Base-by-base conservation (phyloP, 2,888 invertebrate species). In the Zhuqinia jingwanae region DNA sequence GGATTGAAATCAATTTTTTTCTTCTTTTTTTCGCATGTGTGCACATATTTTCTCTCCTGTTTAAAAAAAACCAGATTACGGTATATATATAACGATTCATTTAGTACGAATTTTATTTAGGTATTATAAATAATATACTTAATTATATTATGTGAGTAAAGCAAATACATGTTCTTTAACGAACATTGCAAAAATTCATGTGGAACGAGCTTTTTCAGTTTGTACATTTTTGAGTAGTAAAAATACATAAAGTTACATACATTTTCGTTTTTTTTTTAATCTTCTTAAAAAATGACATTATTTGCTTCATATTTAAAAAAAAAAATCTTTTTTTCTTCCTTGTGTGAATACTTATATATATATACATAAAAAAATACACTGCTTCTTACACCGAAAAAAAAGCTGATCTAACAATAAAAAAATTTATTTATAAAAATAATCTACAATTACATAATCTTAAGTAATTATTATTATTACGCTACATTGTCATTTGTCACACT, bases 121-220 rank as follows among this genome's bases (percentile, higher is more conserved):
- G 30, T 75, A 75, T 36, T 75, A 70, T 75, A 56, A 42, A n/a
- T n/a, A n/a, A n/a, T n/a, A n/a, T 42, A 65, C 15, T 6, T 42
- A 17, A 42, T 42, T n/a, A 42, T 50, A n/a, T 20, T 53, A 56
- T 3, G 13, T 42, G 15, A 58, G 36, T 6, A 76, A 25, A 58
- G 50, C 20, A 25, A 53, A 20, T 50, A 45, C 15, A 20, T 36
- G 30, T 76, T 20, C 45, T 68, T 68, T 53, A 30, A 15, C 15
- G 58, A 30, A 36, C 30, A 50, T 53, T 65, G 65, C 80, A 53
- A 80, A 25, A 76, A 27, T 22, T 36, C 42, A 50, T 50, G 76
- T 76, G 76, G 58, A 76, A 56, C 76, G 76, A 76, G 76, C 76
- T 76, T 76, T 76, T 76, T 76, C 76, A 58, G 76, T 76, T 76